Evolutionary conservation across 2,888 invertebrate genomes (phyloP), one percentile per base, ranked within the genome.

Genomic region (Globia sparganii): DNA sequence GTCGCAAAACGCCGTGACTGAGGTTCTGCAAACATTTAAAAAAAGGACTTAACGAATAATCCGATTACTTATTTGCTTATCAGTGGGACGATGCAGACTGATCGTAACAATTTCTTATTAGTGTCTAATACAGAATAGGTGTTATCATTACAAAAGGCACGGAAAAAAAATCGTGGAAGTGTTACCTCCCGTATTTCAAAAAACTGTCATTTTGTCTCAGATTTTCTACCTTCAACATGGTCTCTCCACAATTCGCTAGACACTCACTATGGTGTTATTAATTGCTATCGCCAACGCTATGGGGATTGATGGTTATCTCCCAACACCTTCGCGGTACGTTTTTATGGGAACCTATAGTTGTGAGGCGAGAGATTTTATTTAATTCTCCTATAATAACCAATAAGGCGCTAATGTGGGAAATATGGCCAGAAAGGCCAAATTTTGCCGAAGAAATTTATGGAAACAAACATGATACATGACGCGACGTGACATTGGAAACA

Each of bases 181-280:
- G 4, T 37, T n/a, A n/a, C 8, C 25, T 13, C 25, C 4, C 13
- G 25, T 9, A 25, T 15, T 46, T 46, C 9, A 31, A 31, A 25
- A 46, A 25, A n/a, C n/a, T 21, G 15, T 28, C 0, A 18, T 21
- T 4, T 25, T 34, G 34, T 78, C 72, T 72, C 65, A 34, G 4
- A 59, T 46, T 58, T 40, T 31, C 9, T 8, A 8, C 25, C 5
- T 15, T 31, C 59, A 43, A 11, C 49, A 72, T 84, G 81, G 86
- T 67, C 9, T 31, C 77, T 34, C 62, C 75, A 83, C 80, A 67
- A 62, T 78, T 77, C 78, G 73, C 69, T 49, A 74, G 67, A 81
- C 70, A 78, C 86, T 89, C 82, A 31, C 83, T 90, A 91, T 83
- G 90, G 91, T 87, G 90, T 92, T 92, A 92, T 92, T 91, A 89